These are phyloP conservation scores for Chloropsis hardwickii DNA, from an alignment of 2,113 vertebrate genomes.

Conservation along the genomic window DNA sequence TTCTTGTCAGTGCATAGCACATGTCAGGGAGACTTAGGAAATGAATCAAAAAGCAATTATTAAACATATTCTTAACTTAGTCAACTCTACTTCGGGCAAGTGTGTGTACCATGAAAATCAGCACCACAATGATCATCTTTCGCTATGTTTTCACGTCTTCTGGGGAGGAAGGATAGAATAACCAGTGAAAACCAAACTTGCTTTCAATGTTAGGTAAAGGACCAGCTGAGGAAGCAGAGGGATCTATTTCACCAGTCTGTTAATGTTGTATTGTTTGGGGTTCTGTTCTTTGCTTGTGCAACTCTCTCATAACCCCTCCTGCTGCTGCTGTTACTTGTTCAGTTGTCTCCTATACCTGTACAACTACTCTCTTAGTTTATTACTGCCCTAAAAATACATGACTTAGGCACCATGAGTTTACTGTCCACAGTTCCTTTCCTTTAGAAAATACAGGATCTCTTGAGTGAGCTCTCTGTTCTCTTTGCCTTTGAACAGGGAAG, in stretches of 20 bases:
- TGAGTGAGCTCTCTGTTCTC: neutral
- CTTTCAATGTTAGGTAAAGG: neutral
- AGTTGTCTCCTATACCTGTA: neutral
- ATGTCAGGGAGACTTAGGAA: neutral
- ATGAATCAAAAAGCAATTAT: neutral
- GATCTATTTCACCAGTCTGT: neutral
- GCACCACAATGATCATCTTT: neutral
- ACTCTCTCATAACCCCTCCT: neutral
- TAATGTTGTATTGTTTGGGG: neutral
- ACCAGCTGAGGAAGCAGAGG: neutral
- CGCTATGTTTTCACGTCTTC: fast-evolving
- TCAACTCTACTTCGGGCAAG: neutral
- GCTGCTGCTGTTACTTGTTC: neutral
- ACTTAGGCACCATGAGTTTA: neutral
- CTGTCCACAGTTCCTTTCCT: neutral
- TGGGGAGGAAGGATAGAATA: neutral
- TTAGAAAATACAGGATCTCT: neutral
- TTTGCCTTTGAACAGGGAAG: slow-evolving; percentile 70
- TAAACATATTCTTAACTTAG: neutral
- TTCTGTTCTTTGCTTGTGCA: neutral
- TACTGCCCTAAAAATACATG: neutral
- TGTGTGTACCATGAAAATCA: neutral
- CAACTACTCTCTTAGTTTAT: neutral
- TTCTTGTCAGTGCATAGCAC: neutral
- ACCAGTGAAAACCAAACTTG: neutral